phyloP scores from a whole-genome alignment of 1,140 invertebrate genomes.

The Pogonognathellus flavescens region DNA sequence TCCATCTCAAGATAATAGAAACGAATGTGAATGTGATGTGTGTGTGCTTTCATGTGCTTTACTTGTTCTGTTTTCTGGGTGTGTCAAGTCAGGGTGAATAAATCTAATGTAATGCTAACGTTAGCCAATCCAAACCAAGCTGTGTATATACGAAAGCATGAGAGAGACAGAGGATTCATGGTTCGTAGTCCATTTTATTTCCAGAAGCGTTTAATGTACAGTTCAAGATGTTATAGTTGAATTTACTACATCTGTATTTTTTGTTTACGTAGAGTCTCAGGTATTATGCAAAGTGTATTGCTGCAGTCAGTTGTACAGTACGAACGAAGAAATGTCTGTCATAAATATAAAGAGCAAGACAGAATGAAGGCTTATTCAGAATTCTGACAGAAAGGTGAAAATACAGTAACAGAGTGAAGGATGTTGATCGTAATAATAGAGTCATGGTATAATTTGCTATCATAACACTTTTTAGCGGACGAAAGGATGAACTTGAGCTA shows the following conservation, averaged over 20 bases:
- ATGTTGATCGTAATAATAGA: no score
- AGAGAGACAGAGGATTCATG: not conserved
- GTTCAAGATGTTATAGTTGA: not conserved
- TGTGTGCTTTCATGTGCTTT: not conserved
- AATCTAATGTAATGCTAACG: conserved; percentile 12
- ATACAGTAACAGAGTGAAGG: no score
- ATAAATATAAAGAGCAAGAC: no score
- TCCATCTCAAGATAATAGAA: conserved; percentile 5
- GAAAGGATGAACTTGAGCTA: conserved; percentile 4
- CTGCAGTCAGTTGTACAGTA: not conserved
- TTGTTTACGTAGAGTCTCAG: conserved; percentile 2
- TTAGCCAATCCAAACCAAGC: not conserved
- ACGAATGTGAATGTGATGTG: not conserved
- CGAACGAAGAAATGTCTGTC: no score
- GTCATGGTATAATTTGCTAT: not conserved
- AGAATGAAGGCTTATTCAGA: no score
- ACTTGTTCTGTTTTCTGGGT: conserved; percentile 10
- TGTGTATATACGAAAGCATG: not conserved
- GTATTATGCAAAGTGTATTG: not conserved
- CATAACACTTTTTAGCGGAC: conserved; percentile 4
- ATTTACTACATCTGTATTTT: not conserved
- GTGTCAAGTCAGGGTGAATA: conserved; percentile 25
- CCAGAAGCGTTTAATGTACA: not conserved
- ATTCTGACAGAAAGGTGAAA: no score
- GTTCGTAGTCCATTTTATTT: not conserved